Conservation (phyloP, 2,888 invertebrate species). For the Eupithecia subfuscata region DNA sequence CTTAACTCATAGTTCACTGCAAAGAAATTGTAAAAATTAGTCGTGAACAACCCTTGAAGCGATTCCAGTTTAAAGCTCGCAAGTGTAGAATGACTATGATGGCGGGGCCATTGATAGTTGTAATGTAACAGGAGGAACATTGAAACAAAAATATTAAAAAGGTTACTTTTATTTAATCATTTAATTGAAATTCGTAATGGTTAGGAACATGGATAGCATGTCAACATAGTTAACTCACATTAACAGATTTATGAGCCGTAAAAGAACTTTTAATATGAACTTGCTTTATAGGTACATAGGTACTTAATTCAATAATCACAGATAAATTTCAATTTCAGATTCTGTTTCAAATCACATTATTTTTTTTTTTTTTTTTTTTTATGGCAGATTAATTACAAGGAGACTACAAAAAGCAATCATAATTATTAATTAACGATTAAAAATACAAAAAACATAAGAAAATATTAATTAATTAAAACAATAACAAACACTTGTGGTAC, state of each 20-base stretch:
- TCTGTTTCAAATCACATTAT: not conserved
- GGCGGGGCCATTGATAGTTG: not conserved
- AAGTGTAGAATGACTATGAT: not conserved
- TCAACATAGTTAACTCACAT: not conserved
- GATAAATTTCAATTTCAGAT: slow-evolving; percentile 12
- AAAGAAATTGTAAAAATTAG: no score
- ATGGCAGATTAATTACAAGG: not conserved
- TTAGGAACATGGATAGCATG: not conserved
- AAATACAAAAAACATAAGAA: not conserved
- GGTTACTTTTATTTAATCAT: not conserved
- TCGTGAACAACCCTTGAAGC: no score
- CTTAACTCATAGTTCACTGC: no score
- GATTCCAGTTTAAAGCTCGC: no score
- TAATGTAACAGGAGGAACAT: not conserved
- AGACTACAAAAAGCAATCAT: not conserved
- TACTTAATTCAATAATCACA: slow-evolving; percentile 11
- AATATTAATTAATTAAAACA: not conserved
- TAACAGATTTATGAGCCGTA: not conserved
- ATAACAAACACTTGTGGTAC: not conserved
- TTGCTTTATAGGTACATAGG: not conserved
- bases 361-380: no score
- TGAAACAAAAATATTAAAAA: not conserved
- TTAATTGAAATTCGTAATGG: not conserved
- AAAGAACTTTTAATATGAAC: not conserved
- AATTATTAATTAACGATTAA: slow-evolving; percentile 2